Percentiles rank a stretch among this genome's conserved stretches.
These are phyloP conservation scores for Thamnophis elegans DNA, from an alignment of 2,797 vertebrate species.

Conservation along the genomic window DNA sequence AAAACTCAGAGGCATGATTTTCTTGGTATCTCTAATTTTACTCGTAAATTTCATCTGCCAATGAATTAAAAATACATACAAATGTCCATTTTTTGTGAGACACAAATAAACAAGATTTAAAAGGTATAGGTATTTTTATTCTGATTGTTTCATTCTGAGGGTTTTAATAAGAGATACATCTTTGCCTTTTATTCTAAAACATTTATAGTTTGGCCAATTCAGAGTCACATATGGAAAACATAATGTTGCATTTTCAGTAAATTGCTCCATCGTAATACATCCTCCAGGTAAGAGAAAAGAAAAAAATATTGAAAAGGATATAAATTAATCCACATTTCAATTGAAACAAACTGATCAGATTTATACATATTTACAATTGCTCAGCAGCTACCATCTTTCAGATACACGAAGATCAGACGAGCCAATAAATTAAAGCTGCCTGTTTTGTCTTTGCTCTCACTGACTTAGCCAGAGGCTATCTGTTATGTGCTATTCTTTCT, in stretches of 20 bases:
- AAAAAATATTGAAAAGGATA: background rate
- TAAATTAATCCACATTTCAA: background rate
- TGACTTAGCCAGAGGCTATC: background rate
- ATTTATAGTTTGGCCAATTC: slow-evolving; percentile 56
- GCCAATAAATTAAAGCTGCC: background rate
- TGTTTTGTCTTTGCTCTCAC: background rate
- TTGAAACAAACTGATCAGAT: background rate
- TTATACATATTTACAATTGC: background rate
- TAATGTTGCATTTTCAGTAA: slow-evolving; percentile 56
- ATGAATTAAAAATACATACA: background rate
- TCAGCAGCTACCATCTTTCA: background rate
- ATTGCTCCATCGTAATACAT: background rate
- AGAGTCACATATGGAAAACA: slow-evolving; percentile 43
- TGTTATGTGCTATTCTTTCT: background rate
- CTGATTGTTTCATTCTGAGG: background rate
- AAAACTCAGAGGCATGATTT: background rate
- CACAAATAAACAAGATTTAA: background rate
- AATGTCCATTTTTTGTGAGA: background rate
- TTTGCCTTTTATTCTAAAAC: background rate
- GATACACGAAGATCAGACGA: background rate
- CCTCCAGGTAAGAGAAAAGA: background rate
- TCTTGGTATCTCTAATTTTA: background rate
- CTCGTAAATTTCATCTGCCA: background rate
- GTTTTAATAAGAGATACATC: background rate
- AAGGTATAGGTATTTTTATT: background rate